These are phyloP conservation scores for Cyrtodaria siliqua DNA, from an alignment of 2,888 invertebrate species.

Conservation along the genomic window DNA sequence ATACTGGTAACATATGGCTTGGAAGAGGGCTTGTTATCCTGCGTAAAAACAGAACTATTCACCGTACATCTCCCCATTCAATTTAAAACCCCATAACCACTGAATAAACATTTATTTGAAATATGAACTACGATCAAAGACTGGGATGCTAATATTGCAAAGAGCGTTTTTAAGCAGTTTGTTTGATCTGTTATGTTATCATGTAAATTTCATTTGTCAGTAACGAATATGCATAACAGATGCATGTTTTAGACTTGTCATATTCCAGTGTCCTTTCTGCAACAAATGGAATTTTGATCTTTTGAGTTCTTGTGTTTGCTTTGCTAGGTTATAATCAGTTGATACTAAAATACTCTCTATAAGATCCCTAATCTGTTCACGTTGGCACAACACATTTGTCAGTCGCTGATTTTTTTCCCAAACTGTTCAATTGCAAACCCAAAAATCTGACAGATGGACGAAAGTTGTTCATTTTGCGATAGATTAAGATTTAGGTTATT, in stretches of 20 bases:
- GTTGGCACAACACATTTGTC: constrained; percentile 32
- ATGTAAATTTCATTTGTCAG: constrained; percentile 17
- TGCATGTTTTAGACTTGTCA: no score
- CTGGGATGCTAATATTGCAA: constrained; percentile 11
- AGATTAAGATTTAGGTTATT: constrained; percentile 6
- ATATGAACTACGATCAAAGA: constrained; percentile 22
- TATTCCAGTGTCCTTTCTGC: no score
- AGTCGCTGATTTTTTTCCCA: constrained; percentile 1
- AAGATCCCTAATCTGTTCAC: no score
- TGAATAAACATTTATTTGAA: constrained; percentile 43
- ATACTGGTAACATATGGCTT: constrained; percentile 25
- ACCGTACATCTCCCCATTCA: constrained; percentile 10
- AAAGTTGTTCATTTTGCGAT: not conserved
- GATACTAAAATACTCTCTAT: no score
- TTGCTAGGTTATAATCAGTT: no score
- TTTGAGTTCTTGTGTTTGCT: no score
- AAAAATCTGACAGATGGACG: constrained; percentile 7
- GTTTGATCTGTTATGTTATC: constrained; percentile 20
- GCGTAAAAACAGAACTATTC: constrained; percentile 27
- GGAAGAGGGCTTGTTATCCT: constrained; percentile 1
- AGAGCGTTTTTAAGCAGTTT: constrained; percentile 19
- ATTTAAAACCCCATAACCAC: constrained; percentile 21
- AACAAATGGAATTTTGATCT: no score
- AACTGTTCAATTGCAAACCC: no score
- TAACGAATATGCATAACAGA: no score